These are phyloP conservation scores for Drosophila rhopaloa DNA, from an alignment of 1,140 invertebrate genomes.

Conservation along the genomic window DNA sequence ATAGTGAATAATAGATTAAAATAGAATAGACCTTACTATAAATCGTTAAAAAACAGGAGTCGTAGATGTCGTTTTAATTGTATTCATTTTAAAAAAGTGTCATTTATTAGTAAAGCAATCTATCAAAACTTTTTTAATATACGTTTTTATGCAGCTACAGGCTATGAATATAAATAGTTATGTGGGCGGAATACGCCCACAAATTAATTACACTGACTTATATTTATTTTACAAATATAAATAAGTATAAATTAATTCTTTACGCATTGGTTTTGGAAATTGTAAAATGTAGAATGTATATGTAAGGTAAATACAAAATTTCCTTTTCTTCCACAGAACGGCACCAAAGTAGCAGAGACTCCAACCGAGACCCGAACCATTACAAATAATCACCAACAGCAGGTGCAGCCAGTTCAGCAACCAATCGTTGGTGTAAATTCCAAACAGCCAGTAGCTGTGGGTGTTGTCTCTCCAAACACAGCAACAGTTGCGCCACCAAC, in stretches of 20 bases:
- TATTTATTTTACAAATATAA: neutral
- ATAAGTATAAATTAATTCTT: neutral
- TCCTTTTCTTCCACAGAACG: conserved; percentile 40
- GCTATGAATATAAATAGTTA: no score
- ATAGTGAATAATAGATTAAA: no score
- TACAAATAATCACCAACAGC: conserved; percentile 59
- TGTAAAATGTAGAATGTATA: neutral
- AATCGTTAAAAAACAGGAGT: no score
- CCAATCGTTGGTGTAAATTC: conserved; percentile 52
- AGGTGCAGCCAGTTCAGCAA: conserved; percentile 52
- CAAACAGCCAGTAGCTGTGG: conserved; percentile 29
- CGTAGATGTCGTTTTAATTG: no score
- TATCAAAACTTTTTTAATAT: no score
- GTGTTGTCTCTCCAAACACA: conserved; percentile 45
- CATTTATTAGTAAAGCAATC: no score
- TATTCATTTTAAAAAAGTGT: no score
- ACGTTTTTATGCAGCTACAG: no score
- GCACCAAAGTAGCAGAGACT: conserved; percentile 62
- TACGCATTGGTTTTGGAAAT: neutral
- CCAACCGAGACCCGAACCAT: conserved; percentile 60
- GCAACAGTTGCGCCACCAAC: conserved; percentile 37
- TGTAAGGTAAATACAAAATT: conserved; percentile 6
- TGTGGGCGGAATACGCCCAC: no score
- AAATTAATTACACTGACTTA: no score
- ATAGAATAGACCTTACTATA: no score